Evolutionary conservation across 2,888 invertebrate species (phyloP).

Genomic region (Phasia obesa): DNA sequence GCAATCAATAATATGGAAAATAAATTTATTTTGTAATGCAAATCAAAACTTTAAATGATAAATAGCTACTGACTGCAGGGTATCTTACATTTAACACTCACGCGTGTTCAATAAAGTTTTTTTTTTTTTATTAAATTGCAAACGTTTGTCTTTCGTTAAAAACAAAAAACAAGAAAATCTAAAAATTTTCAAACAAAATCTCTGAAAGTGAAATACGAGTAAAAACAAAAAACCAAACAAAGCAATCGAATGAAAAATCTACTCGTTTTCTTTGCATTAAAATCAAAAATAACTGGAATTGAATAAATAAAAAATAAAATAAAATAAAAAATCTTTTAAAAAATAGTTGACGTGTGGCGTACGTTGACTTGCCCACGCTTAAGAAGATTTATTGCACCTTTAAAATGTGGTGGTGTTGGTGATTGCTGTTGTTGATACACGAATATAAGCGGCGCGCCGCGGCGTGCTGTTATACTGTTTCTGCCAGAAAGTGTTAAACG

Average conservation of each 20-base stretch:
- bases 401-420: slow-evolving; percentile 57
- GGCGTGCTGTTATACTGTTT: slow-evolving; percentile 36
- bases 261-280: slow-evolving; percentile 25
- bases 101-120: slow-evolving; percentile 71
- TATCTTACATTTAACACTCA: slow-evolving; percentile 19
- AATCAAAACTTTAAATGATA: background rate
- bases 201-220: slow-evolving; percentile 55
- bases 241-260: slow-evolving; percentile 14
- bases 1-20: too few relatives aligned
- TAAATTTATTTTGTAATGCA: too few relatives aligned
- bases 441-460: background rate
- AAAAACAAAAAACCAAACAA: background rate
- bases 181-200: slow-evolving; percentile 32
- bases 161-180: slow-evolving; percentile 27
- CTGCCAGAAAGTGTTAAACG: background rate
- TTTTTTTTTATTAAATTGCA: slow-evolving; percentile 49
- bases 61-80: slow-evolving; percentile 1
- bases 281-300: slow-evolving; percentile 38
- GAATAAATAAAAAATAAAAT: slow-evolving; percentile 4
- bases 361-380: slow-evolving; percentile 70
- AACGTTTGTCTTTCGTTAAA: slow-evolving; percentile 36
- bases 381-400: slow-evolving; percentile 67
- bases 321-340: slow-evolving; percentile 41
- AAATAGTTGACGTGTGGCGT: slow-evolving; percentile 71
- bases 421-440: slow-evolving; percentile 30